Conservation (phyloP, 2,797 vertebrate genomes). For the Potorous gilbertii region DNA sequence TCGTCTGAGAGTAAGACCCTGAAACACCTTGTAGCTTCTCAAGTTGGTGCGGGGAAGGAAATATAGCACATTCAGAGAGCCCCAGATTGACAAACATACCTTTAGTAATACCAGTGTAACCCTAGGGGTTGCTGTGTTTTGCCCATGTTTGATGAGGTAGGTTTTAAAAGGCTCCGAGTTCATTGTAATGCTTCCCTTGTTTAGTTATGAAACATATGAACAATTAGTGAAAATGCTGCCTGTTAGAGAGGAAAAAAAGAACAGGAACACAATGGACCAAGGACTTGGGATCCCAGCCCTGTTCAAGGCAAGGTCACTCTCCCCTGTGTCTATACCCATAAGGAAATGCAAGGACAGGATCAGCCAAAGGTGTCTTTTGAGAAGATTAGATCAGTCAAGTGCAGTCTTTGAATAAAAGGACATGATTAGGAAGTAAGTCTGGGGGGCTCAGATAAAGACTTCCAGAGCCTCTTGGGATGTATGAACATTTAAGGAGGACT, state of each 20-base stretch:
- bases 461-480: not conserved
- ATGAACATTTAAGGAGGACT: not conserved
- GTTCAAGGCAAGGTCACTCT: not conserved
- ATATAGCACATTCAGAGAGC: not conserved
- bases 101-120: not conserved
- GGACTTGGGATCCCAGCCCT: not conserved
- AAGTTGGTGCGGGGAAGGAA: not conserved
- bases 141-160: not conserved
- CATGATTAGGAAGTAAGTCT: not conserved
- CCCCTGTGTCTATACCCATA: not conserved
- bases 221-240: not conserved
- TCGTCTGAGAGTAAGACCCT: not conserved
- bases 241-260: not conserved
- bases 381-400: not conserved
- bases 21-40: not conserved
- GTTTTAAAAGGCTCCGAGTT: not conserved
- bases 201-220: not conserved
- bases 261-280: not conserved
- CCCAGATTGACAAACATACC: not conserved
- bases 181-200: not conserved
- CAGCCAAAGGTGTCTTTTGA: not conserved
- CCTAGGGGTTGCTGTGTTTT: not conserved
- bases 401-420: not conserved
- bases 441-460: not conserved
- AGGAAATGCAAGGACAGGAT: not conserved